phyloP scores from a whole-genome alignment of 2,797 vertebrate genomes.

The Petrocephalus sullivani region DNA sequence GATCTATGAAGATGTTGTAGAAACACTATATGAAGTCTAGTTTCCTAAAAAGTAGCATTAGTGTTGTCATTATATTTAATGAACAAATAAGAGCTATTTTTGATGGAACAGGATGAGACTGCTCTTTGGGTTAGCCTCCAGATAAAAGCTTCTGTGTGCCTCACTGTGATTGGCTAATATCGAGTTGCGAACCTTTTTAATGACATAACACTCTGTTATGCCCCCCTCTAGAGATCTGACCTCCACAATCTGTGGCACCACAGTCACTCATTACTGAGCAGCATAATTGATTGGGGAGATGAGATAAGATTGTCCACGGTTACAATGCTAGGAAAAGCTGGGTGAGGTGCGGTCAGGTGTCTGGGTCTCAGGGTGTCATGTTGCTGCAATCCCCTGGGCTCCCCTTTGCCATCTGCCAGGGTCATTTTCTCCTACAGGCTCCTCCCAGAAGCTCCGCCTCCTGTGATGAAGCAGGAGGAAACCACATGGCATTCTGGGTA shows the following conservation, averaged over 20 bases:
- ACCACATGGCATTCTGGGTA: background rate
- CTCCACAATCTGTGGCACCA: slow-evolving; percentile 54
- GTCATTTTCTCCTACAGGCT: slow-evolving; percentile 49
- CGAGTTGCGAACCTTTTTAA: slow-evolving; percentile 42
- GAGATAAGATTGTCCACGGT: slow-evolving; percentile 66
- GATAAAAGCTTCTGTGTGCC: background rate
- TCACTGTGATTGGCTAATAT: slow-evolving; percentile 42
- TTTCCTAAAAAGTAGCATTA: background rate
- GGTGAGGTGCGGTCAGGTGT: slow-evolving; percentile 65
- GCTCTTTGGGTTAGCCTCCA: background rate
- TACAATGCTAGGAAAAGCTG: slow-evolving; percentile 69
- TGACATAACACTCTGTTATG: slow-evolving; percentile 34
- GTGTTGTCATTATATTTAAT: background rate
- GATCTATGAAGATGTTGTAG: background rate
- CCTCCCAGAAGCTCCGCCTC: too few species aligned
- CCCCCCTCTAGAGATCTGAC: slow-evolving; percentile 53
- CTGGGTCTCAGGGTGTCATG: slow-evolving; percentile 73
- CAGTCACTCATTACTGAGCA: slow-evolving; percentile 23
- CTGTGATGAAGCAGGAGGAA: background rate
- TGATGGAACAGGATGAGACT: background rate
- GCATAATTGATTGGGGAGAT: slow-evolving; percentile 66
- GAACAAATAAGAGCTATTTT: background rate
- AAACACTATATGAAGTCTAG: background rate
- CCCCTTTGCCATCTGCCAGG: slow-evolving; percentile 66
- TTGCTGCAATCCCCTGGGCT: slow-evolving; percentile 60